Base-by-base conservation (phyloP, 2,113 vertebrate genomes). In the Myanophis thanlyinensis region DNA sequence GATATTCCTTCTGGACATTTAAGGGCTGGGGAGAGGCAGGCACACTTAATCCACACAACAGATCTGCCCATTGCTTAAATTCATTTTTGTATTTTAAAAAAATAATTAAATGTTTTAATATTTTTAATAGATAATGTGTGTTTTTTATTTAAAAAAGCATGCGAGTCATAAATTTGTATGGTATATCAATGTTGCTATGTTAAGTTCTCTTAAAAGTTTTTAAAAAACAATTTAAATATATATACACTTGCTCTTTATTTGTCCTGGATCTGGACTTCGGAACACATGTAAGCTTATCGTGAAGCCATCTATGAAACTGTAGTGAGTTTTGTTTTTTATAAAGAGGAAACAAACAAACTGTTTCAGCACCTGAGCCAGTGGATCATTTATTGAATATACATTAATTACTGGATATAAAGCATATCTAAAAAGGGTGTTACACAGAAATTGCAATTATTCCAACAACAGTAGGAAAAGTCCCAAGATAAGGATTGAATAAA, bases 361-460 rank as follows among this genome's bases (percentile, higher is more conserved):
- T 48, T 40, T 93, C 88, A 85, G 46, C 94, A 94, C 93, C 94
- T 95, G 94, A 95, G 94, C 94, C 96, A 52, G 52, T 12, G 53
- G 53, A n/a, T 92, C 49, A 4, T 2, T 86, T 87, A 7, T 30
- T 85, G 35, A 56, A 56, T 80, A n/a, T 54, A 53, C 92, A 94
- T 94, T 93, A 90, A 96, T 95, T 94, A 89, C 93, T 20, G 44
- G 20, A 89, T 95, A 92, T 93, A 95, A 95, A 96, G 95, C 95
- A 95, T 89, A 90, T 95, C 91, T 95, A 95, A 94, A 94, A 91
- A 96, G 95, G 93, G 89, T 89, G 91, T 94, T 92, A 95, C 54
- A 92, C 84, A 67, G 56, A 91, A 91, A 27, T 0, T 46, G 35
- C 30, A 89, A 54, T 49, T 53, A 44, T 73, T 46, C 15, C 48